Evolutionary conservation across 2,113 vertebrate species (phyloP), one percentile per base, ranked within the genome.

Genomic region (Camelus dromedarius): DNA sequence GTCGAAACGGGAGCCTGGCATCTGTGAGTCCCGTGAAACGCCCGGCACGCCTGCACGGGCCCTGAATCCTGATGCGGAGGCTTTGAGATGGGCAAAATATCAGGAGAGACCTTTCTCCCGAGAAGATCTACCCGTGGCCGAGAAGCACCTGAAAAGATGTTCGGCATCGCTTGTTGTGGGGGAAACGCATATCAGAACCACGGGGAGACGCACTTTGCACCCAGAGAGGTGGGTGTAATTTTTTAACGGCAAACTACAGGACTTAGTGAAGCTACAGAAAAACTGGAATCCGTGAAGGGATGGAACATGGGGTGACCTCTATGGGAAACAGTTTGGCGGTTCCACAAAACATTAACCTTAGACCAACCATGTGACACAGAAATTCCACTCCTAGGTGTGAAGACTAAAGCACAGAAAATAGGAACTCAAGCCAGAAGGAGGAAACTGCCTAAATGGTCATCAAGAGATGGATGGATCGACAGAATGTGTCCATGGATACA

Each of bases 91-190:
- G 22, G 73, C 46, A 35, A 22, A 11, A 11, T 3, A 3, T 19
- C 7, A 0, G 20, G 32, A 56, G 1, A 8, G 35, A 11, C n/a
- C 0, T 32, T 54, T 80, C 62, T 3, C n/a, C 48, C 5, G 32
- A n/a, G 11, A 24, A 1, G 30, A 89, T 1, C 1, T 1, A 22
- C 19, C 6, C 0, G 3, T 2, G 3, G 35, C 3, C 28, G 0
- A 11, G 1, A 46, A 30, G 2, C 13, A 2, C 13, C 4, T 0
- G 15, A 13, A 42, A 56, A 18, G 28, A 6, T 9, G 2, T 46
- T 22, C 6, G 0, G 3, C 4, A 0, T 32, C 13, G 0, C 3
- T 14, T 0, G 12, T 56, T 8, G 19, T 22, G 0, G 5, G 19
- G 20, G 28, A 16, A 48, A n/a, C 8, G 38, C 38, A 24, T 26